phyloP scores from a whole-genome alignment of 2,888 invertebrate genomes.

The Eupithecia subumbrata region DNA sequence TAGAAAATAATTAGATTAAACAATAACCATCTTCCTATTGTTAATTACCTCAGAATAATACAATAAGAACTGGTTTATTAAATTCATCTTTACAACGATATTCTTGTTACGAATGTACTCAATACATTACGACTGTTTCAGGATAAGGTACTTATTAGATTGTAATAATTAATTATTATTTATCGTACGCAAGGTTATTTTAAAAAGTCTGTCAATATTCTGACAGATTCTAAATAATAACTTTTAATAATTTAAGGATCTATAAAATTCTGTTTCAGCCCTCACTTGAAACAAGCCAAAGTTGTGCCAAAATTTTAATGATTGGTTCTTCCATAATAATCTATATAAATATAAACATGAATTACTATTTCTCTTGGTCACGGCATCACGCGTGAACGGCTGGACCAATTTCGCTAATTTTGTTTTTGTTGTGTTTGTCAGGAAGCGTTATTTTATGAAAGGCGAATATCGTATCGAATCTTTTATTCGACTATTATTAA shows the following conservation, averaged over 20 bases:
- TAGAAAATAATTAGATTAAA: background rate
- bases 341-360: no score
- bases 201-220: background rate
- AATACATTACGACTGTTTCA: conserved; percentile 5
- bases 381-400: no score
- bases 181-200: background rate
- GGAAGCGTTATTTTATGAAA: background rate
- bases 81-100: conserved; percentile 17
- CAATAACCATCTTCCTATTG: conserved; percentile 19
- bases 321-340: conserved; percentile 6
- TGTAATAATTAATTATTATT: background rate
- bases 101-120: conserved; percentile 7
- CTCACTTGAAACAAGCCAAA: background rate
- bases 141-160: background rate
- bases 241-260: background rate
- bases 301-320: conserved; percentile 14
- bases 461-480: background rate
- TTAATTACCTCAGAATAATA: conserved; percentile 23
- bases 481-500: background rate
- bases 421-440: no score
- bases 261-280: background rate
- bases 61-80: conserved; percentile 19
- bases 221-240: background rate
- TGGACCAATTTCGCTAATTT: no score
- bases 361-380: no score